These are phyloP conservation scores for Acrossocheilus wenchowensis DNA, from an alignment of 2,797 vertebrate genomes.

Conservation along the genomic window DNA sequence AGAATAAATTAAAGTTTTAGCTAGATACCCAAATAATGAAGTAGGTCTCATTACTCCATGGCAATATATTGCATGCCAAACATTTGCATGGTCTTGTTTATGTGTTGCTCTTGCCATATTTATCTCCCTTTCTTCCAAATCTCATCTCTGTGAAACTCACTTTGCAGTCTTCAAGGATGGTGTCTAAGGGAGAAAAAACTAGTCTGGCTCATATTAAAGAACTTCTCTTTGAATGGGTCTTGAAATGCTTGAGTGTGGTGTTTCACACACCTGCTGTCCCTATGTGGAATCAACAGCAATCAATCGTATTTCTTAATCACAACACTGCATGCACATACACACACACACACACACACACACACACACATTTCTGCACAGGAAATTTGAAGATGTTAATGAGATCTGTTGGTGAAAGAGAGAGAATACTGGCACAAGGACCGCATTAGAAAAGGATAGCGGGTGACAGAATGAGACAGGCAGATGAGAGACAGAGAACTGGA, in stretches of 20 bases:
- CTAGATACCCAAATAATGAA: constrained; percentile 4
- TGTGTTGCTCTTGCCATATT: background rate
- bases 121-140: background rate
- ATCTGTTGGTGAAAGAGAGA: constrained; percentile 41
- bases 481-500: constrained; percentile 41
- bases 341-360: constrained; percentile 32
- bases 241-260: constrained; percentile 27
- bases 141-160: background rate
- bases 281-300: constrained; percentile 48
- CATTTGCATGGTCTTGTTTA: background rate
- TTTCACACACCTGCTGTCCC: constrained; percentile 49
- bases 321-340: constrained; percentile 57
- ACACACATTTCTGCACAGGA: constrained; percentile 63
- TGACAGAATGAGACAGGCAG: background rate
- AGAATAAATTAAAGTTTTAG: background rate
- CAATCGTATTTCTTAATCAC: constrained; percentile 45
- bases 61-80: background rate
- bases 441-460: constrained; percentile 9
- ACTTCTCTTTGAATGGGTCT: constrained; percentile 43
- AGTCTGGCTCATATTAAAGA: constrained; percentile 41
- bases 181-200: constrained; percentile 38
- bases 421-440: constrained; percentile 18
- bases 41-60: background rate
- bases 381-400: constrained; percentile 36
- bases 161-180: constrained; percentile 2